These are phyloP conservation scores for Coleophora deauratella DNA, from an alignment of 2,888 invertebrate genomes.

Conservation along the genomic window DNA sequence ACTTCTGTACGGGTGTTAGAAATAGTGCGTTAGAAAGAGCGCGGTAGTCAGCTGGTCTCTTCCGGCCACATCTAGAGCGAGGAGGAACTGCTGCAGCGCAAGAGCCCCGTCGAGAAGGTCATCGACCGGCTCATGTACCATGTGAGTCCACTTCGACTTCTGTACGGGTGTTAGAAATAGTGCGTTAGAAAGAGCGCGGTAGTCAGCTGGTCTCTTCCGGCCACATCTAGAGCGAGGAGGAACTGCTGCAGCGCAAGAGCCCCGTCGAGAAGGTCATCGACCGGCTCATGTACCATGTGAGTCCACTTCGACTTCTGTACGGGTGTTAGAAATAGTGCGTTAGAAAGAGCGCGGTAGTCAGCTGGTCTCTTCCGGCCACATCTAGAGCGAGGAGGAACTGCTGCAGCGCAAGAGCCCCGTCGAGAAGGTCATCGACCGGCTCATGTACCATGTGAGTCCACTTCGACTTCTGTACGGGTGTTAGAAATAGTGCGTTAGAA, in stretches of 20 bases:
- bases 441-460: constrained; percentile 84
- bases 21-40: too few relatives aligned
- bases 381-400: constrained; percentile 93
- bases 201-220: constrained; percentile 87
- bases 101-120: constrained; percentile 93
- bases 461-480: too few relatives aligned
- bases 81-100: constrained; percentile 90
- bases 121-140: constrained; percentile 92
- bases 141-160: constrained; percentile 65
- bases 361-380: constrained; percentile 81
- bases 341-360: constrained; percentile 89
- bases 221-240: constrained; percentile 90
- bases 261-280: constrained; percentile 96
- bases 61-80: constrained; percentile 88
- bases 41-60: constrained; percentile 90
- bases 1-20: too few relatives aligned
- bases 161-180: too few relatives aligned
- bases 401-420: constrained; percentile 90
- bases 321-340: too few relatives aligned
- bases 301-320: constrained; percentile 37
- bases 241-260: constrained; percentile 89
- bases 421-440: constrained; percentile 94
- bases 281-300: constrained; percentile 87
- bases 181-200: constrained; percentile 87
- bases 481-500: too few relatives aligned